These are phyloP conservation scores for Eurytoma adleriae DNA, from an alignment of 2,888 invertebrate species.

Conservation along the genomic window DNA sequence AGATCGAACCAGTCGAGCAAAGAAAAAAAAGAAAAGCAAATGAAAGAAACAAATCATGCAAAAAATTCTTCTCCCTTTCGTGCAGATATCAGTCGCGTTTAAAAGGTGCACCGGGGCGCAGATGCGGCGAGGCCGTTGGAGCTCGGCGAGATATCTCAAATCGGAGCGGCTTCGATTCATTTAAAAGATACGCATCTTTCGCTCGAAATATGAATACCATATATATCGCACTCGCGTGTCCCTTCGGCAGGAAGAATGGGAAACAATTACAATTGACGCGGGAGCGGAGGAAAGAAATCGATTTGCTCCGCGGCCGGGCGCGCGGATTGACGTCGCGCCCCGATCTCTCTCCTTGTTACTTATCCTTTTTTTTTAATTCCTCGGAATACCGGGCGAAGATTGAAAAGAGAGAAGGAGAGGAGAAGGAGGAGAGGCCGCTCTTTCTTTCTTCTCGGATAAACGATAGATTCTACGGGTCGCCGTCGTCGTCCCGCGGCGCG, in stretches of 20 bases:
- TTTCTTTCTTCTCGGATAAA: conserved; percentile 10
- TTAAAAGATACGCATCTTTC: conserved; percentile 75
- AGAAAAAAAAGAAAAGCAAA: background rate
- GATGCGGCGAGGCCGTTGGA: conserved; percentile 1
- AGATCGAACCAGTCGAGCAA: background rate
- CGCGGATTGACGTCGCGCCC: conserved; percentile 48
- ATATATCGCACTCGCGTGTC: conserved; percentile 56
- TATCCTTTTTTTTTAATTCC: background rate
- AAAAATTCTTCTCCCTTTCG: background rate
- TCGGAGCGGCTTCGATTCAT: conserved; percentile 71
- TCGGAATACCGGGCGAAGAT: conserved; percentile 16
- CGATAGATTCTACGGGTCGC: conserved; percentile 53
- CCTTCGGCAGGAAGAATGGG: conserved; percentile 42
- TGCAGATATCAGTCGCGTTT: conserved; percentile 10
- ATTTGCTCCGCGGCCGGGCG: conserved; percentile 9
- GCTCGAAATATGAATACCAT: conserved; percentile 76
- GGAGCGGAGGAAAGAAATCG: conserved; percentile 39
- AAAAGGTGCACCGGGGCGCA: background rate
- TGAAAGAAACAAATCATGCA: background rate
- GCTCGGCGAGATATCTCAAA: conserved; percentile 39
- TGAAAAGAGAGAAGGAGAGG: background rate
- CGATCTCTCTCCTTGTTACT: conserved; percentile 48
- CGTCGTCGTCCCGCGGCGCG: conserved; percentile 33
- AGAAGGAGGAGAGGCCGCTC: background rate
- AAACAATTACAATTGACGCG: conserved; percentile 54